A percentile compares a stretch with the other conserved stretches of the same genome.
Conservation (phyloP, 2,113 vertebrate species). For the Galemys pyrenaicus region DNA sequence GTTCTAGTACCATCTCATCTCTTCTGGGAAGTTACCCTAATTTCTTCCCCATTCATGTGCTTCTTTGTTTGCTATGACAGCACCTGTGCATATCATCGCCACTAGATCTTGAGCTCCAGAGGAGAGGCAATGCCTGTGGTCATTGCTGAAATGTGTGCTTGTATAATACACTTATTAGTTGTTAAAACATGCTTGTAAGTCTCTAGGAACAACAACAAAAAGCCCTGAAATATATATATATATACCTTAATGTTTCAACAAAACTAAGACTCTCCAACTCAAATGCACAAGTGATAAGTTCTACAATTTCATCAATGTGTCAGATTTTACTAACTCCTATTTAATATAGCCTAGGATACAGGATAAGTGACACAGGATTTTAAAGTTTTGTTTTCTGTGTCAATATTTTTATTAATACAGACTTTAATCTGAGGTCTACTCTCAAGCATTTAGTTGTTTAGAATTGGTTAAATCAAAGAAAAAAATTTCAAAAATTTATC, state of each 20-base stretch:
- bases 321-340: conserved; percentile 13
- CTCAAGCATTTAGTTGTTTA: conserved; percentile 32
- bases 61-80: neutral
- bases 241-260: neutral
- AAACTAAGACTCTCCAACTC: conserved; percentile 6
- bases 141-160: neutral
- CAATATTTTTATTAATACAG: conserved; percentile 53
- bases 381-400: conserved; percentile 24
- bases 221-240: neutral
- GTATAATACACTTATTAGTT: neutral
- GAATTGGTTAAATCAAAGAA: conserved; percentile 42
- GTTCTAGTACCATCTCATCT: neutral
- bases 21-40: neutral
- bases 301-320: neutral
- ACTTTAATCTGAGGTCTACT: conserved; percentile 44
- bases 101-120: neutral
- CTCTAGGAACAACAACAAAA: neutral
- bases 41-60: neutral
- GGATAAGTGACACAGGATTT: conserved; percentile 10
- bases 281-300: neutral
- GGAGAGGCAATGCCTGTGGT: neutral
- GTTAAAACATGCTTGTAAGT: neutral
- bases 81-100: neutral
- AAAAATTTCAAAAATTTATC: conserved; percentile 53
- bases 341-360: neutral